Evolutionary conservation across 1,140 invertebrate genomes (phyloP).

Genomic region (Papilio machaon): DNA sequence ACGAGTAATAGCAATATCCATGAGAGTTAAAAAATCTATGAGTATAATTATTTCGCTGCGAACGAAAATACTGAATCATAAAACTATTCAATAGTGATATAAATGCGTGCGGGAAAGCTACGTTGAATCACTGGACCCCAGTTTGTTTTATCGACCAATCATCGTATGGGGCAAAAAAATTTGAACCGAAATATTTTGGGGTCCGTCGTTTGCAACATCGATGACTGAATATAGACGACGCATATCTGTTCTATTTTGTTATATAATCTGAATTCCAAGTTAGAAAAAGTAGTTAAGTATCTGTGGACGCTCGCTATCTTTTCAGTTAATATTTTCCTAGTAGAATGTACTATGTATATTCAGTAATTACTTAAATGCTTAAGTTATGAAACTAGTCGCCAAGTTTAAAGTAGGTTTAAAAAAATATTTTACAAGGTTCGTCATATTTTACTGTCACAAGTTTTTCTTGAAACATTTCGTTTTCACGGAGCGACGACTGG

Average conservation of each 20-base stretch:
- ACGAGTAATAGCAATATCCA: no score
- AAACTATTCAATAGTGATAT: not conserved
- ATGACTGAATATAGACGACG: not conserved
- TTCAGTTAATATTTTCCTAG: no score
- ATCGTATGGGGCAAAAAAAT: not conserved
- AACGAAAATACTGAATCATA: not conserved
- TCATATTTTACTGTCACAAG: not conserved
- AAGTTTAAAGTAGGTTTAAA: not conserved
- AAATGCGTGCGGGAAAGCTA: not conserved
- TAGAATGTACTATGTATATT: no score
- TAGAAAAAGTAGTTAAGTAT: not conserved
- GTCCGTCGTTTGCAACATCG: not conserved
- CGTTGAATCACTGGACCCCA: not conserved
- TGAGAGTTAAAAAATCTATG: no score
- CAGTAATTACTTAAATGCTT: no score
- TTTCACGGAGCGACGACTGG: not conserved
- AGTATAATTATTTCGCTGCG: no score
- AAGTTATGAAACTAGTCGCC: no score
- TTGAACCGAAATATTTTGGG: not conserved
- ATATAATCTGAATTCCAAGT: not conserved
- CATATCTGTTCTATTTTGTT: not conserved
- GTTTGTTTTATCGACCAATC: conserved; percentile 10
- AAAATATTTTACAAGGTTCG: not conserved
- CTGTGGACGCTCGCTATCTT: no score
- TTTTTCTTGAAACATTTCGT: not conserved